Percentiles rank a stretch among this genome's conserved stretches.
Conservation (phyloP, 2,113 vertebrate genomes). For the Speoplatyrhinus poulsoni region DNA sequence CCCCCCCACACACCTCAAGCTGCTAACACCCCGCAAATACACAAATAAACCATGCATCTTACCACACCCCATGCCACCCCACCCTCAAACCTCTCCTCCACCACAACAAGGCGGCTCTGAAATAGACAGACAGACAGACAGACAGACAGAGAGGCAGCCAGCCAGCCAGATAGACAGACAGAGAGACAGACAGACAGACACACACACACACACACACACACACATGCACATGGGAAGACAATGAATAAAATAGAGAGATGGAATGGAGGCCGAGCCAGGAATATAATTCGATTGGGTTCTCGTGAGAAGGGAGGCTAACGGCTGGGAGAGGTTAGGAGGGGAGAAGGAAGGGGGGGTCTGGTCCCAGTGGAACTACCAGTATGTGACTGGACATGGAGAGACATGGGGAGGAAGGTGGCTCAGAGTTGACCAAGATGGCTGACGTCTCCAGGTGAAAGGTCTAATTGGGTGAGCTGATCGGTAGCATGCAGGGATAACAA, state of each 20-base stretch:
- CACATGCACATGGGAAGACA: neutral
- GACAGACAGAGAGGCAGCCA: too few relatives aligned
- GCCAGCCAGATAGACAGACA: too few relatives aligned
- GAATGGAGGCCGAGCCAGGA: constrained; percentile 26
- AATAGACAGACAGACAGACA: too few relatives aligned
- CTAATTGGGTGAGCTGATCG: constrained; percentile 6
- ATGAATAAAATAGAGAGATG: constrained; percentile 34
- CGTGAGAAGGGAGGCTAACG: constrained; percentile 48
- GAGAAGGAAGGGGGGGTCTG: neutral
- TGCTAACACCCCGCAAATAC: too few relatives aligned
- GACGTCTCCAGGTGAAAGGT: constrained; percentile 10
- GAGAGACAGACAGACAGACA: neutral
- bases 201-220: too few relatives aligned
- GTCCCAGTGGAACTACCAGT: constrained; percentile 36
- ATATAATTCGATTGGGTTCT: constrained; percentile 64
- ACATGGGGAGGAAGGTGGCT: constrained; percentile 17
- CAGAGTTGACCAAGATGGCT: constrained; percentile 26
- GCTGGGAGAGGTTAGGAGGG: neutral
- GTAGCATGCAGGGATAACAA: neutral
- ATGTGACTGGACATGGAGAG: constrained; percentile 31
- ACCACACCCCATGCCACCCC: too few relatives aligned
- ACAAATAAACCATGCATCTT: too few relatives aligned
- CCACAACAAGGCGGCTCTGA: too few relatives aligned
- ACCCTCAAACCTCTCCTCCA: too few relatives aligned
- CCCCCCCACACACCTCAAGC: too few relatives aligned